Evolutionary conservation across 2,888 invertebrate species (phyloP), one percentile per base, ranked within the genome.

Genomic region (Phanerotoma sp.): DNA sequence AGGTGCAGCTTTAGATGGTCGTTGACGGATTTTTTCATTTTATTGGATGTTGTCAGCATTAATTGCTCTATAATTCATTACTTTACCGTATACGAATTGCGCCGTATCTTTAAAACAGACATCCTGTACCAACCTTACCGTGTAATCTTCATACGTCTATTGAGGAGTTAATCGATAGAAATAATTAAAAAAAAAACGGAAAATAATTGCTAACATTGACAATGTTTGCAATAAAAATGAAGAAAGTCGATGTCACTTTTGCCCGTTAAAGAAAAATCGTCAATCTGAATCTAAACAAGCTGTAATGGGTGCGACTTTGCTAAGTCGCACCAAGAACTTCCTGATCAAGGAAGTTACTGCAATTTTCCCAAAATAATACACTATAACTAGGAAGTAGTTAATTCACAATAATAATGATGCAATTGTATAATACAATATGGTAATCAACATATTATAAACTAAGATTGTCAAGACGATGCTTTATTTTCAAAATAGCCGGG

Each of bases 1-100:
- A 63, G 53, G 66, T 30, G 60, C 50, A 66, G 61, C 60, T 65
- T 61, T 62, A 63, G 66, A 62, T 68, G 66, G 65, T 65, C 64
- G 54, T 58, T 66, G 62, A 62, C 60, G 51, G 61, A 64, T 38
- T 54, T 57, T 18, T 54, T 45, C 21, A 41, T 30, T n/a, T 30
- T 54, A 7, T 50, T 51, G 6, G 64, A 68, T 62, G 63, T 64
- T 62, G 65, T 63, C 30, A 66, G 61, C 56, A 63, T 66, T 62
- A 67, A 69, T 56, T 16, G 38, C 25, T 28, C 20, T 6, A n/a
- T 40, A 21, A 51, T 54, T 11, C 54, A 46, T 46, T 3, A 51
- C 30, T 18, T 1, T n/a, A 15, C n/a, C n/a, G n/a, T n/a, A 38
- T 15, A 10, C 18, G 11, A 38, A 38, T 18, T 16, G 18, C 18